Evolutionary conservation across 2,888 invertebrate species (phyloP).

Genomic region (Metellina segmentata): DNA sequence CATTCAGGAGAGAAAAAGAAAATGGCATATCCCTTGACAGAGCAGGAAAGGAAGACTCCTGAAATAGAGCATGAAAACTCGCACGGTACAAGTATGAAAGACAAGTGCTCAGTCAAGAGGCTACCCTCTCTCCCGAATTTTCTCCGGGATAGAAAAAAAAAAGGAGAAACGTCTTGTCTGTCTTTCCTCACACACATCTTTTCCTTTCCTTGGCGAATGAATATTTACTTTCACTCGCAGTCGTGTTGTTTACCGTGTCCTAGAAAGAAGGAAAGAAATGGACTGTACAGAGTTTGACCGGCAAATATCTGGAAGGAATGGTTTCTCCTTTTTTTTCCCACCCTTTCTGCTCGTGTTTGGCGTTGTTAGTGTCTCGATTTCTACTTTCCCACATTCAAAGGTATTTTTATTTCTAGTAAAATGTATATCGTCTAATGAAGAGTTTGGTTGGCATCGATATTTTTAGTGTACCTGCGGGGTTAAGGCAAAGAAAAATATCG

Average conservation of each 20-base stretch:
- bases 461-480: no score
- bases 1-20: conserved; percentile 17
- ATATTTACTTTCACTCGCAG: conserved; percentile 65
- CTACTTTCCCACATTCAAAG: background rate
- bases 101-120: conserved; percentile 38
- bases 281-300: conserved; percentile 43
- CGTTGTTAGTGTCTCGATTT: background rate
- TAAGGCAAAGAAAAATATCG: no score
- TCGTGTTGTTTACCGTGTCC: conserved; percentile 66
- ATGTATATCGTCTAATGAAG: background rate
- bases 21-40: conserved; percentile 13
- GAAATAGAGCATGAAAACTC: conserved; percentile 43
- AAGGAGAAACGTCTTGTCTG: conserved; percentile 16
- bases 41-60: background rate
- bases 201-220: conserved; percentile 25
- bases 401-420: background rate
- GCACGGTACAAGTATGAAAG: conserved; percentile 34
- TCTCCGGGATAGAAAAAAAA: conserved; percentile 14
- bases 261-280: conserved; percentile 39
- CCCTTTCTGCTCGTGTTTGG: conserved; percentile 13
- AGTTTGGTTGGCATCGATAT: background rate
- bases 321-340: background rate
- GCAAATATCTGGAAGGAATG: conserved; percentile 50
- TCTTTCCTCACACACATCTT: background rate
- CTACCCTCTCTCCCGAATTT: background rate